phyloP scores from a whole-genome alignment of 1,140 invertebrate species.

The Cydia splendana region DNA sequence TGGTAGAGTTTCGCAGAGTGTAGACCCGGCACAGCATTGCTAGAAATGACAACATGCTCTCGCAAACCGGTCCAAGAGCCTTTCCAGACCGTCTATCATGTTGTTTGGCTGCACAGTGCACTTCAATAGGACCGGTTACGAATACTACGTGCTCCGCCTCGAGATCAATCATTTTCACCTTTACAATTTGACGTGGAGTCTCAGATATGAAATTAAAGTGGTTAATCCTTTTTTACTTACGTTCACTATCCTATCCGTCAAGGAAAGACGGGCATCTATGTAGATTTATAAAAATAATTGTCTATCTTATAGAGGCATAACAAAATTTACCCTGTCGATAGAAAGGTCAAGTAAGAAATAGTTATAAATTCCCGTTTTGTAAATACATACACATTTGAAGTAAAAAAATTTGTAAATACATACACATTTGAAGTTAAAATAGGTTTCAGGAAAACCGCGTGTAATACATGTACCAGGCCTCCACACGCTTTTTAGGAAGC shows the following conservation, averaged over 20 bases:
- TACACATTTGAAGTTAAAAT: background rate
- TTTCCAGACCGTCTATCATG: constrained; percentile 41
- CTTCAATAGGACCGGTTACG: constrained; percentile 35
- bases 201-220: constrained; percentile 15
- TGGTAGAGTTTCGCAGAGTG: background rate
- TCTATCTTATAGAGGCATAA: background rate
- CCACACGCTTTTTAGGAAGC: background rate
- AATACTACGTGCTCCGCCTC: constrained; percentile 8
- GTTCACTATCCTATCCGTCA: background rate
- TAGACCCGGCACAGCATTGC: background rate
- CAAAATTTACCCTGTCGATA: background rate
- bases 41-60: constrained; percentile 36
- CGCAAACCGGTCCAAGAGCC: constrained; percentile 46
- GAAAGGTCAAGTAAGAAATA: background rate
- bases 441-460: background rate
- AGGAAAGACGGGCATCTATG: background rate
- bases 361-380: background rate
- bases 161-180: constrained; percentile 31
- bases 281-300: background rate
- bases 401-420: background rate
- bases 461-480: background rate
- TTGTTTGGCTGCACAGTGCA: constrained; percentile 6
- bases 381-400: background rate
- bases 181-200: constrained; percentile 16
- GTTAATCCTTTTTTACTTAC: background rate